A percentile compares a stretch with the other conserved stretches of the same genome.
Conservation (phyloP, 2,888 invertebrate genomes). For the Rhamnusium bicolor region DNA sequence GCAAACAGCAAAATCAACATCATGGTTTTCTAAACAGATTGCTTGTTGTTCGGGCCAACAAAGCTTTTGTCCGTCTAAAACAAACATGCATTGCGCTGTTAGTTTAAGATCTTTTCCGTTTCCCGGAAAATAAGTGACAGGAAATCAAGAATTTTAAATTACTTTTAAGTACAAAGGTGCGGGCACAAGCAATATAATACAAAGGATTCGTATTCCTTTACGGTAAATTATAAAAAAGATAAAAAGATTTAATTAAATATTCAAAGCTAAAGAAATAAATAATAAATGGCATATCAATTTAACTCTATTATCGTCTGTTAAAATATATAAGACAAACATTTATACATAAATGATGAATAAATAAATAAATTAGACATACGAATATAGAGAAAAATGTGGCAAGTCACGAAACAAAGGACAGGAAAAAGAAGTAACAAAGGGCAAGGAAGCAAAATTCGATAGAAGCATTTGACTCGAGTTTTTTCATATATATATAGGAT, state of each 20-base stretch:
- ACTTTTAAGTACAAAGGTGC: slow-evolving; percentile 17
- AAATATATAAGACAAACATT: neutral
- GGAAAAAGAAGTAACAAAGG: too few relatives aligned
- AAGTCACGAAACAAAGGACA: too few relatives aligned
- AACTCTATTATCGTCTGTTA: neutral
- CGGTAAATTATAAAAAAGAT: neutral
- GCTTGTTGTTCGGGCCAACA: slow-evolving; percentile 15
- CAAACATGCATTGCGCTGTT: slow-evolving; percentile 14
- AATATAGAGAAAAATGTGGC: too few relatives aligned
- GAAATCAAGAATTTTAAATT: slow-evolving; percentile 27
- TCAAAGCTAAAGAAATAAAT: neutral
- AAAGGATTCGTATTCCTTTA: neutral
- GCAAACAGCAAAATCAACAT: slow-evolving; percentile 22
- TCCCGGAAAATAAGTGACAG: slow-evolving; percentile 21
- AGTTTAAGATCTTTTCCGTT: slow-evolving; percentile 27
- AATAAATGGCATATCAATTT: neutral
- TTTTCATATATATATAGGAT: too few relatives aligned
- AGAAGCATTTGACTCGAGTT: too few relatives aligned
- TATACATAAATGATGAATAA: too few relatives aligned
- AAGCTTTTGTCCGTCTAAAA: slow-evolving; percentile 24
- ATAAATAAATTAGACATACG: too few relatives aligned
- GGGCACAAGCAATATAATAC: neutral
- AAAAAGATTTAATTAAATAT: neutral
- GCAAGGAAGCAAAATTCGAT: too few relatives aligned
- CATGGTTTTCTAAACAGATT: slow-evolving; percentile 22